Percentiles rank a stretch among this genome's conserved stretches.
These are phyloP conservation scores for Syrmaticus mikado DNA, from an alignment of 2,113 vertebrate species.

Conservation along the genomic window DNA sequence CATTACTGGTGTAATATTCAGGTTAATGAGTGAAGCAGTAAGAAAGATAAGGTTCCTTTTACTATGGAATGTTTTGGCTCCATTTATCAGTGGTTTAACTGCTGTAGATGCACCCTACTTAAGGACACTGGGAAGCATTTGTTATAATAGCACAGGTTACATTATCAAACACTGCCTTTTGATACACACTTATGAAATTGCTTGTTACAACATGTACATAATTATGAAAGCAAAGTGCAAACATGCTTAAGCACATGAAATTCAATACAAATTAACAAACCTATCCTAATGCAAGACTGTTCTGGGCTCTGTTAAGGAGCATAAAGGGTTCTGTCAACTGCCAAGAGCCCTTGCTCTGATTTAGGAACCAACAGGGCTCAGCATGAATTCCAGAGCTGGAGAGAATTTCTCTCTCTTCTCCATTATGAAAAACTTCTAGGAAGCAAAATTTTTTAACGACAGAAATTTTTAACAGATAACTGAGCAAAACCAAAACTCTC, in stretches of 20 bases:
- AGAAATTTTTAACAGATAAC: neutral
- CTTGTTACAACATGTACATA: rapidly evolving
- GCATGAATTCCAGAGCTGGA: neutral
- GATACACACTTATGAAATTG: neutral
- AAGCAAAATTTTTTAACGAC: slow-evolving; percentile 3
- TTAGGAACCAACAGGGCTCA: slow-evolving; percentile 12
- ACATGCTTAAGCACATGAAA: neutral
- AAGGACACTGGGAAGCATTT: neutral
- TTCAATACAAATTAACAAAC: neutral
- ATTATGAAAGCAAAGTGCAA: neutral
- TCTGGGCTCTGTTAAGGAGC: neutral
- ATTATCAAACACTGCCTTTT: neutral
- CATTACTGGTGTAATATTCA: rapidly evolving
- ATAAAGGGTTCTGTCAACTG: slow-evolving; percentile 50
- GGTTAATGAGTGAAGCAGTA: neutral
- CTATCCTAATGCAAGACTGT: neutral
- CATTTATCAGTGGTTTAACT: neutral
- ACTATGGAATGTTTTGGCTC: neutral
- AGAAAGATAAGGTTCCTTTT: neutral
- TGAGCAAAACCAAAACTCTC: neutral
- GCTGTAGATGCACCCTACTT: rapidly evolving
- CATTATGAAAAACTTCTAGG: neutral
- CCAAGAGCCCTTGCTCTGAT: slow-evolving; percentile 3
- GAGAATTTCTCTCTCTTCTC: neutral
- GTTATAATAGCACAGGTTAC: rapidly evolving